A percentile compares a stretch with the other conserved stretches of the same genome.
Evolutionary conservation across 1,140 invertebrate genomes (phyloP).

Genomic region (Drosophila jambulina): DNA sequence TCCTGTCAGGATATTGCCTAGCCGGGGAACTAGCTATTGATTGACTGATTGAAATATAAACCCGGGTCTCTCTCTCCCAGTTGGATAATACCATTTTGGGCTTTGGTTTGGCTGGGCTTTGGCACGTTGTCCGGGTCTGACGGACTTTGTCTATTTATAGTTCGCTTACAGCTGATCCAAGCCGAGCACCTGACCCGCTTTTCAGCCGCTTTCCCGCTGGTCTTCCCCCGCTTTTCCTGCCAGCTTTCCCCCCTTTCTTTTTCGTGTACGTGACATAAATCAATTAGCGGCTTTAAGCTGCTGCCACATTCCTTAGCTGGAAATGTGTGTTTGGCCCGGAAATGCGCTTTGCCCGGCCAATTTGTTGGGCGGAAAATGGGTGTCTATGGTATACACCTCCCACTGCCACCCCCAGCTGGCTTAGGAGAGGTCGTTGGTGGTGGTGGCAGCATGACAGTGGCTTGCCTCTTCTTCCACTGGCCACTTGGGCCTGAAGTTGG

Average conservation of each 20-base stretch:
- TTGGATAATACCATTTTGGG: constrained; percentile 1
- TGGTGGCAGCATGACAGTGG: constrained; percentile 24
- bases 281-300: constrained; percentile 79
- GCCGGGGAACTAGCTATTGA: background rate
- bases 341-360: constrained; percentile 66
- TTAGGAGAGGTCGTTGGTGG: background rate
- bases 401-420: background rate
- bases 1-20: background rate
- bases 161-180: constrained; percentile 27
- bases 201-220: background rate
- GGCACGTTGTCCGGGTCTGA: constrained; percentile 29
- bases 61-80: background rate
- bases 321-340: constrained; percentile 49
- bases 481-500: constrained; percentile 58
- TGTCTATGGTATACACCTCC: background rate
- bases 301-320: constrained; percentile 39
- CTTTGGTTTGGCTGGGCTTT: background rate
- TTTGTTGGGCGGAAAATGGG: constrained; percentile 17
- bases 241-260: too few species aligned
- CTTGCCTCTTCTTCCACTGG: constrained; percentile 40
- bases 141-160: constrained; percentile 65
- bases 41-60: background rate
- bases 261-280: constrained; percentile 75
- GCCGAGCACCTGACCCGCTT: constrained; percentile 17
- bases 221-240: too few species aligned